phyloP scores from a whole-genome alignment of 2,888 invertebrate genomes.

The Papilio elwesi region DNA sequence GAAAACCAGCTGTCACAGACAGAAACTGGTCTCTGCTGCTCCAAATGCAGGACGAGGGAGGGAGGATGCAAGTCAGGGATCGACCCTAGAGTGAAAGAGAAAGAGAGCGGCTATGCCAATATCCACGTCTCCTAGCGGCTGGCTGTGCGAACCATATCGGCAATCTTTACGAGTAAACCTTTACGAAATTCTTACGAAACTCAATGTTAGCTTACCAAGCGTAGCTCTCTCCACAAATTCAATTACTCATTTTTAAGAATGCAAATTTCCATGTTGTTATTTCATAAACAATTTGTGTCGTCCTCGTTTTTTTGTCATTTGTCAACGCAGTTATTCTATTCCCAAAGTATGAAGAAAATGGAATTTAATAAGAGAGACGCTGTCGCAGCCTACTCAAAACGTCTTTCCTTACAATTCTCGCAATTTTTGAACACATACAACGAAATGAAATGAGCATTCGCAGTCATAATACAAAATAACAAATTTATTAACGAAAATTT shows the following conservation, averaged over 20 bases:
- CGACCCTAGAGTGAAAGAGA: too few relatives aligned
- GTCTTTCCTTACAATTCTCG: conserved; percentile 11
- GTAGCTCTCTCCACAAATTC: neutral
- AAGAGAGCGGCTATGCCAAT: too few relatives aligned
- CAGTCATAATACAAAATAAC: conserved; percentile 7
- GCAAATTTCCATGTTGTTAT: neutral
- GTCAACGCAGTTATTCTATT: conserved; percentile 14
- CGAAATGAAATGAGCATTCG: conserved; percentile 12
- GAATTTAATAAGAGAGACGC: conserved; percentile 31
- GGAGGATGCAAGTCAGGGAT: too few relatives aligned
- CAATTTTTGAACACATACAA: conserved; percentile 20
- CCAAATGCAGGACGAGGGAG: too few relatives aligned
- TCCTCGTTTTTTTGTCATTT: neutral
- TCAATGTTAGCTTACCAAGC: too few relatives aligned
- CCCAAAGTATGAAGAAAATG: conserved; percentile 17
- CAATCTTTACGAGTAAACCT: too few relatives aligned
- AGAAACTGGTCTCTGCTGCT: too few relatives aligned
- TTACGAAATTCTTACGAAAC: too few relatives aligned
- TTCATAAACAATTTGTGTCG: neutral
- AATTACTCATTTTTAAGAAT: neutral
- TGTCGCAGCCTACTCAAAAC: conserved; percentile 3
- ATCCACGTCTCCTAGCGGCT: too few relatives aligned
- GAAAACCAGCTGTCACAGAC: too few relatives aligned
- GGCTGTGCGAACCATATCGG: too few relatives aligned
- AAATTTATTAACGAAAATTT: conserved; percentile 10